phyloP scores from a whole-genome alignment of 1,140 invertebrate species.

The Drosophila yakuba region DNA sequence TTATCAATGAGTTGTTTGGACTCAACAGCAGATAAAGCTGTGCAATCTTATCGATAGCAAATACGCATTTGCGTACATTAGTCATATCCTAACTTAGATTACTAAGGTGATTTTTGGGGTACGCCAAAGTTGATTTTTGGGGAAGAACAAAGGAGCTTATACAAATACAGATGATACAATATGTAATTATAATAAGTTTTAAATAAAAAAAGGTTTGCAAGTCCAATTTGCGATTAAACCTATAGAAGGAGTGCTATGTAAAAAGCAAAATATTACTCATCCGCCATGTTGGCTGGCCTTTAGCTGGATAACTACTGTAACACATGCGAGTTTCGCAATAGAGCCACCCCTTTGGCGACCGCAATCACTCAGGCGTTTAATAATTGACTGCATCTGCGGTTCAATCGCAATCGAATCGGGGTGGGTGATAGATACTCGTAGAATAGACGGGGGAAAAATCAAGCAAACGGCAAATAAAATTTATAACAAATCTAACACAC shows the following conservation, averaged over 20 bases:
- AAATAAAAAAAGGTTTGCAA: too few species aligned
- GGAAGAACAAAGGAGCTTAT: neutral
- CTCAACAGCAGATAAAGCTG: slow-evolving; percentile 3
- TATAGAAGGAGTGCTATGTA: neutral
- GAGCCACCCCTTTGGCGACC: neutral
- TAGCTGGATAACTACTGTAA: neutral
- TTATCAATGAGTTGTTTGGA: slow-evolving; percentile 3
- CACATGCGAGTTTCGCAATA: neutral
- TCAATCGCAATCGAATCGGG: slow-evolving; percentile 13
- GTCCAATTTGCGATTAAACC: too few species aligned
- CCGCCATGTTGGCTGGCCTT: neutral
- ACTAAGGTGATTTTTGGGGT: neutral
- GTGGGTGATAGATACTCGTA: slow-evolving; percentile 9
- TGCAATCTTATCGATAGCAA: slow-evolving; percentile 35
- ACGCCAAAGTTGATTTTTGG: neutral
- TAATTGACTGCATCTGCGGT: slow-evolving; percentile 60
- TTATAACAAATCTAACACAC: slow-evolving; percentile 81
- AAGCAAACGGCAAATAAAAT: slow-evolving; percentile 71
- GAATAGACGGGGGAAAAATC: slow-evolving; percentile 8
- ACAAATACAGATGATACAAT: too few species aligned
- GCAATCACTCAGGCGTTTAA: slow-evolving; percentile 63
- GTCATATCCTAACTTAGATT: slow-evolving; percentile 17
- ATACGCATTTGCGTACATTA: slow-evolving; percentile 38
- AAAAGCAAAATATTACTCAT: neutral
- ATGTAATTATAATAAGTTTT: too few species aligned